Conservation (phyloP, 64 coral and sea anemone species). For the Cladopsammia gracilis region DNA sequence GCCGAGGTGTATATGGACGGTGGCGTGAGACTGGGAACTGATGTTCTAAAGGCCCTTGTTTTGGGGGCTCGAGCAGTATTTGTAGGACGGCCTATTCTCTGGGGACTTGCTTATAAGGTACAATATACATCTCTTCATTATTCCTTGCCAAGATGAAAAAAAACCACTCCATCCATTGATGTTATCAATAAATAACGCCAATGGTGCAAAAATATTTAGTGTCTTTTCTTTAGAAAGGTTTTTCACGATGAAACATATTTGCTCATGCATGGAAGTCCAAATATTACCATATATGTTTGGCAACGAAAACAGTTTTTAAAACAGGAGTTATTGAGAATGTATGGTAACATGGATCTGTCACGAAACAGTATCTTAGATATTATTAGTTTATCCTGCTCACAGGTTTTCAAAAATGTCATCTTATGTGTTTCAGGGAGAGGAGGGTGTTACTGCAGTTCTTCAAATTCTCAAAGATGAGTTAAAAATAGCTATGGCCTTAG, state of each 20-base stretch:
- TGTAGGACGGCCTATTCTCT: constrained; percentile 69
- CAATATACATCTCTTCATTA: not conserved
- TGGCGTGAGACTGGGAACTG: constrained; percentile 77
- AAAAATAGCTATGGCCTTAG: constrained; percentile 40
- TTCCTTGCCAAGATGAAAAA: too few relatives aligned
- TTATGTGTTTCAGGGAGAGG: constrained; percentile 33
- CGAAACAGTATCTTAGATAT: not conserved
- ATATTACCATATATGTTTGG: too few relatives aligned
- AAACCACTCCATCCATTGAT: not conserved
- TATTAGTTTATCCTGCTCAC: not conserved
- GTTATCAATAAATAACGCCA: not conserved
- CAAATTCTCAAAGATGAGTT: constrained; percentile 15
- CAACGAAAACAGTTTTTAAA: too few relatives aligned
- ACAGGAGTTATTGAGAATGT: too few relatives aligned
- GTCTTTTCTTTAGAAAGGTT: too few relatives aligned
- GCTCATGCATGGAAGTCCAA: too few relatives aligned
- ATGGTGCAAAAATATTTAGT: too few relatives aligned
- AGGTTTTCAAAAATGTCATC: not conserved
- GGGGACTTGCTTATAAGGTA: constrained; percentile 79
- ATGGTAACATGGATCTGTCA: too few relatives aligned
- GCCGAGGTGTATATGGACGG: constrained; percentile 71
- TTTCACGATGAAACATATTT: too few relatives aligned
- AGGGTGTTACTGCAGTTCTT: constrained; percentile 5
- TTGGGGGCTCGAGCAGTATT: constrained; percentile 75
- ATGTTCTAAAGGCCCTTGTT: constrained; percentile 77